A percentile compares a stretch with the other conserved stretches of the same genome.
Conservation (phyloP, 1,140 invertebrate genomes). For the Vanessa tameamea region DNA sequence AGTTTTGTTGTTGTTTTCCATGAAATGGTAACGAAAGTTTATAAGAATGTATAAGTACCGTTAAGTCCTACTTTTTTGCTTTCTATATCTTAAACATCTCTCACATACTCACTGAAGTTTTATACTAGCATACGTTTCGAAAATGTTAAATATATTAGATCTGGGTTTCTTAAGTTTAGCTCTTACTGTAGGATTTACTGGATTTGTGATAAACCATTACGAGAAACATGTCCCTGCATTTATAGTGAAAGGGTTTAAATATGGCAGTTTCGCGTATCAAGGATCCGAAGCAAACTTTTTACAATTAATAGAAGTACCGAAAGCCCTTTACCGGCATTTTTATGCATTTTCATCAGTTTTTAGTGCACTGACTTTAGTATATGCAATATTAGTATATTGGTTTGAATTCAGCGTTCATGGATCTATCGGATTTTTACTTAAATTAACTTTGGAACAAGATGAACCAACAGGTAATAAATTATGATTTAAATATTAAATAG, state of each 20-base stretch:
- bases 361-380: constrained; percentile 73
- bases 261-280: constrained; percentile 85
- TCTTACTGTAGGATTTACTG: constrained; percentile 77
- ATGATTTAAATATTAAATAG: not conserved
- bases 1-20: not conserved
- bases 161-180: constrained; percentile 80
- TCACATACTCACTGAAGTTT: not conserved
- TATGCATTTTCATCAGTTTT: constrained; percentile 84
- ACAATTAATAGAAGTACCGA: constrained; percentile 84
- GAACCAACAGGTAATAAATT: constrained; percentile 77
- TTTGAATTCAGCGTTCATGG: constrained; percentile 74
- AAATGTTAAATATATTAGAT: constrained; percentile 81
- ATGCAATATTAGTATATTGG: constrained; percentile 80
- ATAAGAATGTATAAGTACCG: constrained; percentile 30
- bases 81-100: constrained; percentile 13
- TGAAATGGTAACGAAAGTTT: constrained; percentile 31
- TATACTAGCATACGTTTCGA: constrained; percentile 9
- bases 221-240: constrained; percentile 84
- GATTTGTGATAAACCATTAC: constrained; percentile 82
- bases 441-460: constrained; percentile 76
- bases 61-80: constrained; percentile 39
- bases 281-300: constrained; percentile 77
- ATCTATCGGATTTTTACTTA: constrained; percentile 76
- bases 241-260: constrained; percentile 83
- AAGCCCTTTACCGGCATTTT: constrained; percentile 88